Evolutionary conservation across 1,140 invertebrate genomes (phyloP).

Genomic region (Meloidogyne hapla): DNA sequence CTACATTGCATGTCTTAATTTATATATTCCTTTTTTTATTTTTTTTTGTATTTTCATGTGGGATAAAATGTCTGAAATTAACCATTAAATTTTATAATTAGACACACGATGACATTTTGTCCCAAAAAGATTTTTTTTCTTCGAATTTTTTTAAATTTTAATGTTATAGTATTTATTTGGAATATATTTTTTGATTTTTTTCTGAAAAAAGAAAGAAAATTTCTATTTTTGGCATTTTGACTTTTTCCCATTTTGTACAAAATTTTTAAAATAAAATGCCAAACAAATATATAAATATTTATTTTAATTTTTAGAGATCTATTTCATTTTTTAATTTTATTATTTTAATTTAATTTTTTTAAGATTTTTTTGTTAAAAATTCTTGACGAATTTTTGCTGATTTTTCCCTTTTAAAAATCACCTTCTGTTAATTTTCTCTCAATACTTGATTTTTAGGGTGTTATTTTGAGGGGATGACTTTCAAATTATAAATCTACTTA

Average conservation of each 20-base stretch:
- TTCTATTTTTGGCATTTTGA: neutral
- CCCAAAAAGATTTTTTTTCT: too few species aligned
- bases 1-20: neutral
- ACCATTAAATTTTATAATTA: neutral
- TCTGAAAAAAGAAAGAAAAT: neutral
- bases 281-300: too few species aligned
- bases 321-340: too few species aligned
- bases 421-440: too few species aligned
- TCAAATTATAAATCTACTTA: too few species aligned
- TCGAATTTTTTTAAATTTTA: neutral
- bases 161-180: neutral
- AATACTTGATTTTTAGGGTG: too few species aligned
- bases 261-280: neutral
- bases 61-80: neutral
- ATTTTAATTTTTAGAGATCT: too few species aligned
- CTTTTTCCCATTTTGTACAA: neutral
- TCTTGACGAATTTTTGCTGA: too few species aligned
- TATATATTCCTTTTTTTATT: neutral
- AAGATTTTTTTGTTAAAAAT: too few species aligned
- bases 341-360: too few species aligned
- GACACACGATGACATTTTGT: neutral
- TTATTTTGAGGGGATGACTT: too few species aligned
- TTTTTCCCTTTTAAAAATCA: too few species aligned
- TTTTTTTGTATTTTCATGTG: neutral
- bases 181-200: neutral